phyloP scores from a whole-genome alignment of 2,797 vertebrate species.

The Tolypeutes matacus region DNA sequence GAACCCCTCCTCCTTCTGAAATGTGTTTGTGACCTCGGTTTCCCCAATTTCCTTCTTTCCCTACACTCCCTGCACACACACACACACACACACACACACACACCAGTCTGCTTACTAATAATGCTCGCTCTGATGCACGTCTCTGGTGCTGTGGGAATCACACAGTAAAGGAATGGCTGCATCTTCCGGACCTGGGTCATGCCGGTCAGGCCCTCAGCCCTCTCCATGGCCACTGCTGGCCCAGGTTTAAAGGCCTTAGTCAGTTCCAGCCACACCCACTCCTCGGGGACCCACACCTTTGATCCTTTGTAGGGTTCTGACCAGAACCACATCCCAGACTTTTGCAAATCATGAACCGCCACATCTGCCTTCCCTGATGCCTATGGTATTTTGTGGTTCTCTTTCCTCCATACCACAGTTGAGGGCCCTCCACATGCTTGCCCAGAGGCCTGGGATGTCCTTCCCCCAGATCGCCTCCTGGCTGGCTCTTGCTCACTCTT shows the following conservation, averaged over 20 bases:
- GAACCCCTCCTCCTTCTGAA: too few species aligned
- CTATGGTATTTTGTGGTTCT: background rate
- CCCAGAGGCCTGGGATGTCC: background rate
- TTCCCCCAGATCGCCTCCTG: background rate
- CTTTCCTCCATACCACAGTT: background rate
- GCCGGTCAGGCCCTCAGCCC: conserved; percentile 52
- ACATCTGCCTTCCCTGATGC: conserved; percentile 11
- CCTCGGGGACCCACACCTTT: conserved; percentile 67
- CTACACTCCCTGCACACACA: background rate
- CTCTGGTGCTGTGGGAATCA: conserved; percentile 48
- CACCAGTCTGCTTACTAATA: background rate
- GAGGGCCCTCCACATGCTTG: background rate
- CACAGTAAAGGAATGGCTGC: conserved; percentile 31
- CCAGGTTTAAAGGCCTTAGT: conserved; percentile 66
- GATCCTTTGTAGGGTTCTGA: conserved; percentile 67
- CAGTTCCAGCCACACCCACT: conserved; percentile 1
- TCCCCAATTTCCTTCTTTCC: background rate
- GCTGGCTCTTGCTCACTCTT: background rate
- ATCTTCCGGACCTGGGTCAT: conserved; percentile 50
- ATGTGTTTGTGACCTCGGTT: background rate
- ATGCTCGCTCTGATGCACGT: conserved; percentile 29
- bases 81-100: too few species aligned
- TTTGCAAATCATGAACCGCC: conserved; percentile 21
- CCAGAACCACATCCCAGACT: conserved; percentile 70
- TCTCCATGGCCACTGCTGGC: conserved; percentile 74